These are phyloP conservation scores for Aporophyla nigra DNA, from an alignment of 2,888 invertebrate genomes.

Conservation along the genomic window DNA sequence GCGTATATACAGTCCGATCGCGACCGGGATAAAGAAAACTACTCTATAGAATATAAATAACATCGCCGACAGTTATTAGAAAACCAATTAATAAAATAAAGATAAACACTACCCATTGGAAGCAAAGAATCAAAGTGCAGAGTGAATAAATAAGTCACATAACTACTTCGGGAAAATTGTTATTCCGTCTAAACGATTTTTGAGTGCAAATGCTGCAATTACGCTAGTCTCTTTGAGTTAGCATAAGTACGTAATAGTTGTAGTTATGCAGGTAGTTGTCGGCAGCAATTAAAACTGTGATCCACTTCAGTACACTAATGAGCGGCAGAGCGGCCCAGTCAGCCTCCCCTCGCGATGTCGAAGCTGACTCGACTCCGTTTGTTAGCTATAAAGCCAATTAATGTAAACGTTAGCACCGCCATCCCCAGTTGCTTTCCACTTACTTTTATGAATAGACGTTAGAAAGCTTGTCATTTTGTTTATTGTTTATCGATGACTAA, in stretches of 20 bases:
- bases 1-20: constrained; percentile 66
- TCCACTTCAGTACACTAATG: constrained; percentile 83
- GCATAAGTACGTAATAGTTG: constrained; percentile 50
- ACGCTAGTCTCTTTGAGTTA: constrained; percentile 47
- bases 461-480: constrained; percentile 71
- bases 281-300: constrained; percentile 82
- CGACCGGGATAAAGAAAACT: constrained; percentile 62
- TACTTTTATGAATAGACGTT: constrained; percentile 68
- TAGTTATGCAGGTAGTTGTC: constrained; percentile 64
- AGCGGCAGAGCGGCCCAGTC: constrained; percentile 76
- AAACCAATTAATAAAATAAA: constrained; percentile 36
- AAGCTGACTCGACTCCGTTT: constrained; percentile 70
- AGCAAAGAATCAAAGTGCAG: constrained; percentile 20
- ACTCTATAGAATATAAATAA: constrained; percentile 58
- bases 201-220: constrained; percentile 47
- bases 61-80: constrained; percentile 40
- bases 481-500: constrained; percentile 74
- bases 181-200: constrained; percentile 42
- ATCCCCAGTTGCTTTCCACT: constrained; percentile 73
- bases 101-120: constrained; percentile 11
- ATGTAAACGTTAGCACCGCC: constrained; percentile 75
- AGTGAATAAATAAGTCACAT: constrained; percentile 18
- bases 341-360: constrained; percentile 70
- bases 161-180: constrained; percentile 24
- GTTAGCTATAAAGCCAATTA: constrained; percentile 81